Evolutionary conservation across 2,797 vertebrate species (phyloP).

Genomic region (Crenichthys baileyi): DNA sequence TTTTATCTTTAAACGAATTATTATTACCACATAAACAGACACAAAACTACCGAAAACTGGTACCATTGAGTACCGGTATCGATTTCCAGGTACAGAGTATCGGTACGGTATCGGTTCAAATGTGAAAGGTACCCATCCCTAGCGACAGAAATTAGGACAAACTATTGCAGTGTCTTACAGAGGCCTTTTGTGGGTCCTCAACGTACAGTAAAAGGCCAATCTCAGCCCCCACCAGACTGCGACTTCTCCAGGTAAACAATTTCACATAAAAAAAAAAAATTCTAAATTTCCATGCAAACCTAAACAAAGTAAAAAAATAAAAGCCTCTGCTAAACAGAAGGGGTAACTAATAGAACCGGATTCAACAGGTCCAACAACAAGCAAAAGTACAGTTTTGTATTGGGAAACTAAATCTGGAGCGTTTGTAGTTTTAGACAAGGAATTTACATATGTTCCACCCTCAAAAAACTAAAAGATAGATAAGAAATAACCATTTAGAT

Average conservation of each 20-base stretch:
- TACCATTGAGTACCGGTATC: no score
- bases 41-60: no score
- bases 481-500: background rate
- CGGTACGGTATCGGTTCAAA: no score
- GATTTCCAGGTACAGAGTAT: no score
- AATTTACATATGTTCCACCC: background rate
- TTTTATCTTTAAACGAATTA: no score
- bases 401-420: background rate
- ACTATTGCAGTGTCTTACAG: background rate
- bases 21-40: no score
- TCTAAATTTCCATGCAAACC: background rate
- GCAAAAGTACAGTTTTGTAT: background rate
- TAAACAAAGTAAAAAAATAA: background rate
- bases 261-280: background rate
- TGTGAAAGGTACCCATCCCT: no score
- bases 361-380: background rate
- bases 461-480: background rate
- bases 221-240: background rate
- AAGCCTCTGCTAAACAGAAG: background rate
- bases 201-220: background rate
- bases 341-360: background rate
- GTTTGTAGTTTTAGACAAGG: background rate
- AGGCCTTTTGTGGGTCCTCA: background rate
- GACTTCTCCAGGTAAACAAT: background rate
- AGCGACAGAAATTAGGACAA: background rate